A percentile compares a stretch with the other conserved stretches of the same genome.
Evolutionary conservation across 2,797 vertebrate species (phyloP).

Genomic region (Gymnoscopelus braueri): DNA sequence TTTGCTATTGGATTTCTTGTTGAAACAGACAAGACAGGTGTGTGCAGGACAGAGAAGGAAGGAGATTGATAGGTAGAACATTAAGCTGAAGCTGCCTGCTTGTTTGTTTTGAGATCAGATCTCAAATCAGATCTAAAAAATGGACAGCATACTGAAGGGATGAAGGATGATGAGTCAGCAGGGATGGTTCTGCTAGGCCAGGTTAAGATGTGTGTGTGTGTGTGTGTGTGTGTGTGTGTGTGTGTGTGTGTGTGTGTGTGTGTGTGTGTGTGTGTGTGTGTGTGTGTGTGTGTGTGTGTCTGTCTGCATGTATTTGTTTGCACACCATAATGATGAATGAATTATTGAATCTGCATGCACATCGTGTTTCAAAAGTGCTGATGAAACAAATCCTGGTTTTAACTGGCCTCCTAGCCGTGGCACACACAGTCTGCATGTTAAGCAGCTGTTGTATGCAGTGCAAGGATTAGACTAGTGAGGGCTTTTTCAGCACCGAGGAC

Average conservation of each 20-base stretch:
- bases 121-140: too few species aligned
- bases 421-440: constrained; percentile 56
- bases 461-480: constrained; percentile 18
- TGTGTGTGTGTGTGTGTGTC: constrained; percentile 1
- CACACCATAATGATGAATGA: background rate
- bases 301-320: constrained; percentile 10
- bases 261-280: constrained; percentile 3
- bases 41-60: background rate
- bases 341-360: constrained; percentile 17
- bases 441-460: constrained; percentile 51
- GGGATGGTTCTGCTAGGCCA: too few species aligned
- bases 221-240: constrained; percentile 1
- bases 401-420: constrained; percentile 9
- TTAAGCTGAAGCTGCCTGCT: constrained; percentile 1
- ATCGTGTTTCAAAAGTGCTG: constrained; percentile 64
- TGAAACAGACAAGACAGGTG: constrained; percentile 8
- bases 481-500: constrained; percentile 78
- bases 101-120: constrained; percentile 9
- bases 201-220: background rate
- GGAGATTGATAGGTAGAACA: background rate
- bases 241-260: constrained; percentile 3
- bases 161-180: too few species aligned
- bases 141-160: too few species aligned
- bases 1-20: constrained; percentile 42
- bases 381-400: constrained; percentile 57